Conservation (phyloP, 2,888 invertebrate species). For the Nomada fabriciana region DNA sequence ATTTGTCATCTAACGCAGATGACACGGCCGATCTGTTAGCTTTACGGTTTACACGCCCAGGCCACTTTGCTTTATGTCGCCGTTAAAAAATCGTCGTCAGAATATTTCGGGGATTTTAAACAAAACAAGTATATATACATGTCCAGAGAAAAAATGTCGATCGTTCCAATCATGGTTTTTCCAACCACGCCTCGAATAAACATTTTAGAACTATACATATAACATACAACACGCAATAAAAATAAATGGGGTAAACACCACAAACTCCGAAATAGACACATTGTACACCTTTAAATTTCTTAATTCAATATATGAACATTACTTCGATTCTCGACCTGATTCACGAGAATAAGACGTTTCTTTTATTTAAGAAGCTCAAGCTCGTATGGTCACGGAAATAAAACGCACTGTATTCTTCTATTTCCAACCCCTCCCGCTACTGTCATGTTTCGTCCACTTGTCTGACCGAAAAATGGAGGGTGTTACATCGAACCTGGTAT, state of each 20-base stretch:
- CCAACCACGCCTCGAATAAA: slow-evolving; percentile 33
- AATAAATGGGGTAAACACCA: background rate
- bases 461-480: slow-evolving; percentile 64
- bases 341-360: background rate
- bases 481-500: slow-evolving; percentile 67
- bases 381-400: slow-evolving; percentile 13
- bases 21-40: slow-evolving; percentile 74
- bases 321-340: background rate
- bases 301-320: background rate
- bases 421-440: background rate
- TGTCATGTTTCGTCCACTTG: slow-evolving; percentile 50
- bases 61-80: slow-evolving; percentile 17
- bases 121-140: slow-evolving; percentile 64
- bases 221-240: background rate
- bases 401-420: background rate
- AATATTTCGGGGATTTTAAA: slow-evolving; percentile 40
- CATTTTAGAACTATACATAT: slow-evolving; percentile 16
- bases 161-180: too few species aligned
- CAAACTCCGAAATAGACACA: background rate
- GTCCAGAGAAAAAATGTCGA: slow-evolving; percentile 35
- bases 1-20: slow-evolving; percentile 75
- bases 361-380: slow-evolving; percentile 22
- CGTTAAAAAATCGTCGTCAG: slow-evolving; percentile 7
- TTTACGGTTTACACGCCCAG: slow-evolving; percentile 30
- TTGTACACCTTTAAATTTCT: background rate